Evolutionary conservation across 2,797 vertebrate species (phyloP), one percentile per base, ranked within the genome.

Genomic region (Macropodus opercularis): DNA sequence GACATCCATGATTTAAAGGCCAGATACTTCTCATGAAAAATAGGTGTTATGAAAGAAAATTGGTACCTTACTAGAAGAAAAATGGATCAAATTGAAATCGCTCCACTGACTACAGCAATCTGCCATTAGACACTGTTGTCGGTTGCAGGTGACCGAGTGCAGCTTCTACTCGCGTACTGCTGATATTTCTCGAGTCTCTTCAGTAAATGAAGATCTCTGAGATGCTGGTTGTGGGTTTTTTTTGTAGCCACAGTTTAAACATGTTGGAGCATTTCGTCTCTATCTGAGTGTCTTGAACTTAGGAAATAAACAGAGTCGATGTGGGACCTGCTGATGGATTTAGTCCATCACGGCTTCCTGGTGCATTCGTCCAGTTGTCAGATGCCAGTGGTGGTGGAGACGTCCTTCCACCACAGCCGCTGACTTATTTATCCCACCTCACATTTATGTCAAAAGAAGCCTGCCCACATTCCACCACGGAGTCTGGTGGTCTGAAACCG

Each of bases 341-440:
- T 24, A 67, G 72, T 77, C 60, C 64, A 78, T 84, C 75, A 69
- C 62, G 44, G 13, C 35, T 75, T 72, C 69, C 52, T 0, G 50
- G 34, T 59, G 79, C 49, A n/a, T 51, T 21, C 8, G 15, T 66
- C 64, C 75, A 34, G 68, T 55, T 49, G 60, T 83, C 48, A 63
- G 63, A 65, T 39, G 29, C 29, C 3, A 1, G 63, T 23, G 58
- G 62, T 21, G 61, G 23, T 7, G 23, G 43, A 67, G 65, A 65
- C 19, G 3, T 49, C 62, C 56, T 39, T 42, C 56, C 24, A 10
- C 64, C 60, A n/a, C 58, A 42, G 23, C 15, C 18, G 15, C 17
- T 85, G 56, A 85, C 72, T 86, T 85, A 90, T 89, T 86, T 14
- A 87, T 81, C 75, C 54, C 2, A 19, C 71, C 24, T 62, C 59